Evolutionary conservation across 2,113 vertebrate species (phyloP).

Genomic region (Corynorhinus townsendii): DNA sequence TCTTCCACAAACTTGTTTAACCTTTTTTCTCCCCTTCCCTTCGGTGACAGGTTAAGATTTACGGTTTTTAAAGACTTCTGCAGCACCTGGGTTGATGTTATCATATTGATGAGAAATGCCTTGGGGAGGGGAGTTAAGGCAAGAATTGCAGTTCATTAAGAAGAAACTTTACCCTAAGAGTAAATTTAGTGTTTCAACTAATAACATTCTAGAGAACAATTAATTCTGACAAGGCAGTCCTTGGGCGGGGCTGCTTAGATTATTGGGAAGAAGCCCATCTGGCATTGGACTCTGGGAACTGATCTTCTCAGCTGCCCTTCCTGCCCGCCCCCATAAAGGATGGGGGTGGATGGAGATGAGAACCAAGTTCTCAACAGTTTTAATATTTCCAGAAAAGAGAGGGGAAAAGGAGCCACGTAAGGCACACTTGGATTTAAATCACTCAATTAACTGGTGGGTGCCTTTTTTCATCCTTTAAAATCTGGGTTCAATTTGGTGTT

Average conservation of each 20-base stretch:
- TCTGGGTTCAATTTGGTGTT: neutral
- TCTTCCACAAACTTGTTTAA: constrained; percentile 78
- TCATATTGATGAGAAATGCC: constrained; percentile 84
- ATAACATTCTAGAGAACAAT: constrained; percentile 83
- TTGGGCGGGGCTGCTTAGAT: constrained; percentile 70
- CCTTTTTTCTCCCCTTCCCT: constrained; percentile 65
- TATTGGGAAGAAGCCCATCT: neutral
- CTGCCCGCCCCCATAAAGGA: neutral
- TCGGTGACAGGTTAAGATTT: constrained; percentile 87
- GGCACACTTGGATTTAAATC: no score
- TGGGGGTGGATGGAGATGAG: neutral
- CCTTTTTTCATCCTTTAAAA: neutral
- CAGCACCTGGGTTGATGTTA: constrained; percentile 91
- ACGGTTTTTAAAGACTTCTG: constrained; percentile 88
- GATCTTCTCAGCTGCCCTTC: constrained; percentile 24
- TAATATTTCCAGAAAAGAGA: neutral
- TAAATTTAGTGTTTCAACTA: constrained; percentile 66
- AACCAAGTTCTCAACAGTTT: neutral
- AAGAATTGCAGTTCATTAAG: constrained; percentile 76
- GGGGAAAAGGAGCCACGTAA: accelerated
- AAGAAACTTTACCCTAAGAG: constrained; percentile 77
- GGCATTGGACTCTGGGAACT: neutral
- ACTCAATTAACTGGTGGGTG: neutral
- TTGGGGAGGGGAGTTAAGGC: constrained; percentile 74
- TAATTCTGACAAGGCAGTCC: constrained; percentile 86